Evolutionary conservation across 2,888 invertebrate species (phyloP).

Genomic region (Agrilus cyanescens): DNA sequence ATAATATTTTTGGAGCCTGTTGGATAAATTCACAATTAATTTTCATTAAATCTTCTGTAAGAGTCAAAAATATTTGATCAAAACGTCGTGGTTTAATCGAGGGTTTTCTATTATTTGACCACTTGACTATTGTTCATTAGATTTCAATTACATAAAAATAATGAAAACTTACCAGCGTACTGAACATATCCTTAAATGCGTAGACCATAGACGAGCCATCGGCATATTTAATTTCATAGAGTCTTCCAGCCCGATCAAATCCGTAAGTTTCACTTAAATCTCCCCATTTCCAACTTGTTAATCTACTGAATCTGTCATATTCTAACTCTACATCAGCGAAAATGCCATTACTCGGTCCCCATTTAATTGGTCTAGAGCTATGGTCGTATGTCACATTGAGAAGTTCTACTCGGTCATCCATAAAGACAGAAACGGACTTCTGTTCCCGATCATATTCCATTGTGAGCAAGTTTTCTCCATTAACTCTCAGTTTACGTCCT

Average conservation of each 20-base stretch:
- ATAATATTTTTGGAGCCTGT: too few relatives aligned
- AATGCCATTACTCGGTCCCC: conserved; percentile 74
- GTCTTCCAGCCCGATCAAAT: conserved; percentile 79
- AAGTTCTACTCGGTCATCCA: conserved; percentile 76
- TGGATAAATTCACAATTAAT: too few relatives aligned
- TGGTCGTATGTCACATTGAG: conserved; percentile 79
- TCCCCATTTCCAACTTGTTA: conserved; percentile 89
- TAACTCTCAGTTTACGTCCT: conserved; percentile 74
- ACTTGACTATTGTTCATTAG: too few relatives aligned
- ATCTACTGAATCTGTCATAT: conserved; percentile 80
- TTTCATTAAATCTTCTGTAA: too few relatives aligned
- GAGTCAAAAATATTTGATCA: too few relatives aligned
- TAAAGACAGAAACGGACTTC: conserved; percentile 74
- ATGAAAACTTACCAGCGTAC: conserved; percentile 48
- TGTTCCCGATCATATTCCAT: conserved; percentile 84
- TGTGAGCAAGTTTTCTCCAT: conserved; percentile 82
- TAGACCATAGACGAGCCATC: conserved; percentile 85
- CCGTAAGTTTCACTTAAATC: conserved; percentile 81
- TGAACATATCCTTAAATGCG: conserved; percentile 85
- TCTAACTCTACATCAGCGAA: conserved; percentile 84
- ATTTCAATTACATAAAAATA: conserved; percentile 3
- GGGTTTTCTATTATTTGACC: not conserved
- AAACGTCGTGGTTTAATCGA: too few relatives aligned
- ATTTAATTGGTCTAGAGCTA: conserved; percentile 72
- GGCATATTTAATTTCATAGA: conserved; percentile 82